Conservation (phyloP, 2,888 invertebrate genomes). For the Mamestra brassicae region DNA sequence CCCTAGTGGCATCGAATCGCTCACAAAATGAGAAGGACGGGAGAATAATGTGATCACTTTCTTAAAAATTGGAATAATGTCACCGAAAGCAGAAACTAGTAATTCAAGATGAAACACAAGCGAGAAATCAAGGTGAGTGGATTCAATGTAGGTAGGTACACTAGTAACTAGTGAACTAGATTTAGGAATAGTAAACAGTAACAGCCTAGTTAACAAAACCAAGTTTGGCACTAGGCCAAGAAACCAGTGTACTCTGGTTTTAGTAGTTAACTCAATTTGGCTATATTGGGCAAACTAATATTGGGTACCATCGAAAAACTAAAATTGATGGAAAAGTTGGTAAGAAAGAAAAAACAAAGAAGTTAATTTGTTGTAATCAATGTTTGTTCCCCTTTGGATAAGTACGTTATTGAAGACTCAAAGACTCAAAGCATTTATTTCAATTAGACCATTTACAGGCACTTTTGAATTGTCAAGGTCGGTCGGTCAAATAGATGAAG, state of each 20-base stretch:
- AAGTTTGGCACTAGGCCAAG: constrained; percentile 19
- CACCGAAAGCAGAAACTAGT: neutral
- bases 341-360: no score
- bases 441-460: no score
- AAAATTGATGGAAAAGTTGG: no score
- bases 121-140: neutral
- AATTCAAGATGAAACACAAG: neutral
- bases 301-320: neutral
- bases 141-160: neutral
- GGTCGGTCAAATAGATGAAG: no score
- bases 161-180: neutral
- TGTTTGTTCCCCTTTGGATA: neutral
- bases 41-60: neutral
- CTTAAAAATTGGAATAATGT: neutral
- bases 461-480: no score
- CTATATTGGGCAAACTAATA: neutral
- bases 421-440: no score
- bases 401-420: neutral
- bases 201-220: neutral
- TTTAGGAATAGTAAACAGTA: neutral
- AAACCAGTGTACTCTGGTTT: neutral
- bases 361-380: neutral
- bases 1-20: no score
- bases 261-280: neutral
- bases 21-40: neutral